A percentile compares a stretch with the other conserved stretches of the same genome.
Evolutionary conservation across 2,888 invertebrate genomes (phyloP).

Genomic region (Tineola bisselliella): DNA sequence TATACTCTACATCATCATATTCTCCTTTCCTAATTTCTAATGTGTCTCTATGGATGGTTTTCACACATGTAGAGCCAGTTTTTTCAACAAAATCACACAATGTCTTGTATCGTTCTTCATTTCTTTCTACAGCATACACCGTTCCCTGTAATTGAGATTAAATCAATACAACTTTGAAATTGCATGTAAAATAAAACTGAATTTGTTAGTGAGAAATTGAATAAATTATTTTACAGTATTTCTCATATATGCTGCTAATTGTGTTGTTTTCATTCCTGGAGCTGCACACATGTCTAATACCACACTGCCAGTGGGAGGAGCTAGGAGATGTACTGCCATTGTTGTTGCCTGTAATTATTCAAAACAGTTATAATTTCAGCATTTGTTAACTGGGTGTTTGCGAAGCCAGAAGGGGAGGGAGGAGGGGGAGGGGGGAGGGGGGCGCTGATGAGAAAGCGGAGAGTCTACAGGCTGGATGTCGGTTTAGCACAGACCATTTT

Average conservation of each 20-base stretch:
- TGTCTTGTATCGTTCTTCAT: slow-evolving; percentile 71
- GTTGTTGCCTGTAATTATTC: slow-evolving; percentile 82
- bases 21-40: slow-evolving; percentile 70
- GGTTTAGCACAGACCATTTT: too few relatives aligned
- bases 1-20: slow-evolving; percentile 80
- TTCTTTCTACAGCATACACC: slow-evolving; percentile 85
- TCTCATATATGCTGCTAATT: slow-evolving; percentile 83
- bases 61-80: slow-evolving; percentile 75
- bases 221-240: slow-evolving; percentile 70
- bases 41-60: slow-evolving; percentile 76
- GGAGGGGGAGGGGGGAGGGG: too few relatives aligned
- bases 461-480: too few relatives aligned
- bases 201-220: neutral
- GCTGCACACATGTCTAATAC: slow-evolving; percentile 97
- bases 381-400: neutral
- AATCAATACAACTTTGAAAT: too few relatives aligned
- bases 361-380: neutral
- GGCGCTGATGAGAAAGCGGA: too few relatives aligned
- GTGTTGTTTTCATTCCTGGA: slow-evolving; percentile 96
- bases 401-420: too few relatives aligned
- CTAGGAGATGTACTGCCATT: slow-evolving; percentile 81
- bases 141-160: slow-evolving; percentile 67
- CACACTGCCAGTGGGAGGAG: slow-evolving; percentile 75
- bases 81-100: slow-evolving; percentile 72
- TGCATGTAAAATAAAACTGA: too few relatives aligned